Percentiles rank a stretch among this genome's conserved stretches.
Conservation (phyloP, 2,113 vertebrate genomes). For the Proteles cristata region DNA sequence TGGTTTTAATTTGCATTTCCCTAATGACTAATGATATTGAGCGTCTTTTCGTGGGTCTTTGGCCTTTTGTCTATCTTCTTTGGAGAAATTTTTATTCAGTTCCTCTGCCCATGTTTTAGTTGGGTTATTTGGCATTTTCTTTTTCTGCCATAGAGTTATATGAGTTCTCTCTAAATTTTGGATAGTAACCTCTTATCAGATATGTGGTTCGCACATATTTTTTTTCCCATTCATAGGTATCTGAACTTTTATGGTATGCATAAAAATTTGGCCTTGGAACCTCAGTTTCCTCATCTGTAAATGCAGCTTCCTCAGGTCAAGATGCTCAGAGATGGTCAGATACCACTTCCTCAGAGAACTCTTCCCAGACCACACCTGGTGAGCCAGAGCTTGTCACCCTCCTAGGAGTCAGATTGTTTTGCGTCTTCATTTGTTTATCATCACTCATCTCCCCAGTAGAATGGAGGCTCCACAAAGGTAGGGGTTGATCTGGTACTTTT, state of each 20-base stretch:
- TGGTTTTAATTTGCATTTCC: neutral
- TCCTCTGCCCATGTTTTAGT: neutral
- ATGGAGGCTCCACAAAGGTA: neutral
- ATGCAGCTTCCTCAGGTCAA: neutral
- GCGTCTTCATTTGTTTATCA: neutral
- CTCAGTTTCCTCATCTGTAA: neutral
- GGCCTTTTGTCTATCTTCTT: neutral
- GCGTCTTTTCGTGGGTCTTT: neutral
- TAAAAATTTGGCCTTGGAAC: neutral
- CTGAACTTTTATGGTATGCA: neutral
- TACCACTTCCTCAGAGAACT: neutral
- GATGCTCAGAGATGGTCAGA: neutral
- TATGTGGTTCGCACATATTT: neutral
- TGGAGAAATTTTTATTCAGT: neutral
- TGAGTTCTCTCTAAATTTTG: neutral
- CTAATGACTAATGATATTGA: neutral
- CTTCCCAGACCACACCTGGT: neutral
- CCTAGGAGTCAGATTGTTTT: neutral
- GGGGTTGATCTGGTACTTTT: neutral
- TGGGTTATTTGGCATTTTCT: neutral
- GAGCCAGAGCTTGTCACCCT: neutral
- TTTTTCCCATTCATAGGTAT: neutral
- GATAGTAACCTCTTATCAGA: neutral
- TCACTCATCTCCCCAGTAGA: neutral
- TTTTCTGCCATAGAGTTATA: neutral